Conservation (phyloP, 2,888 invertebrate species). For the Ethmia dodecea region DNA sequence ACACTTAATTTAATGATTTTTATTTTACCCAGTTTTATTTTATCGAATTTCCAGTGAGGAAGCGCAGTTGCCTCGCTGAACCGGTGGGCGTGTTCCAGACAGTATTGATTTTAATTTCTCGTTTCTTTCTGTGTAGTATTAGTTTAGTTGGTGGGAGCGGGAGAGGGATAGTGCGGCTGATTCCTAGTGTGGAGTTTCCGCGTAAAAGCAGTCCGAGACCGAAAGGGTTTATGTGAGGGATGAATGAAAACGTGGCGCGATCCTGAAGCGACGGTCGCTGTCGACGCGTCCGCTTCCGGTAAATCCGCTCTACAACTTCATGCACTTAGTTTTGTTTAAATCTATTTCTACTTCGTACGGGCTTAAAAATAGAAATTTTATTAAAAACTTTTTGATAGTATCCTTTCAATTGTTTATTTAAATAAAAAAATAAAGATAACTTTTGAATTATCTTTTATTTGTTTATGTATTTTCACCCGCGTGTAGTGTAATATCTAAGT, state of each 20-base stretch:
- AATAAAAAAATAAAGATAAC: no score
- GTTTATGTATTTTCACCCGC: no score
- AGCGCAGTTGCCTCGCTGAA: constrained; percentile 72
- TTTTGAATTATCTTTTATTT: no score
- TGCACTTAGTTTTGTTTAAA: constrained; percentile 68
- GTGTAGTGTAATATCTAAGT: no score
- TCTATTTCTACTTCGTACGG: constrained; percentile 38
- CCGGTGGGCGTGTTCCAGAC: constrained; percentile 73
- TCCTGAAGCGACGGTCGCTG: constrained; percentile 72
- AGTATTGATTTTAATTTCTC: constrained; percentile 71
- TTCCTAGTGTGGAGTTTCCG: constrained; percentile 67
- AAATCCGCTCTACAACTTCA: constrained; percentile 71
- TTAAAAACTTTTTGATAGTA: no score
- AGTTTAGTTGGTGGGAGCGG: constrained; percentile 39
- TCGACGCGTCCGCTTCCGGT: constrained; percentile 73
- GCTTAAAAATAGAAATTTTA: constrained; percentile 22
- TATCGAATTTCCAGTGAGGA: constrained; percentile 72
- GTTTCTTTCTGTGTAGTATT: constrained; percentile 45
- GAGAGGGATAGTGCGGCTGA: constrained; percentile 49
- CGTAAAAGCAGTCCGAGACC: constrained; percentile 49
- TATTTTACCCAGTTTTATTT: constrained; percentile 72
- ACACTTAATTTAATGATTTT: constrained; percentile 66
- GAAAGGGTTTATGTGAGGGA: constrained; percentile 63
- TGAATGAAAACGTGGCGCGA: constrained; percentile 77
- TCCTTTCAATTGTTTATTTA: no score